phyloP scores from a whole-genome alignment of 2,113 vertebrate species.

The Etia nguti region DNA sequence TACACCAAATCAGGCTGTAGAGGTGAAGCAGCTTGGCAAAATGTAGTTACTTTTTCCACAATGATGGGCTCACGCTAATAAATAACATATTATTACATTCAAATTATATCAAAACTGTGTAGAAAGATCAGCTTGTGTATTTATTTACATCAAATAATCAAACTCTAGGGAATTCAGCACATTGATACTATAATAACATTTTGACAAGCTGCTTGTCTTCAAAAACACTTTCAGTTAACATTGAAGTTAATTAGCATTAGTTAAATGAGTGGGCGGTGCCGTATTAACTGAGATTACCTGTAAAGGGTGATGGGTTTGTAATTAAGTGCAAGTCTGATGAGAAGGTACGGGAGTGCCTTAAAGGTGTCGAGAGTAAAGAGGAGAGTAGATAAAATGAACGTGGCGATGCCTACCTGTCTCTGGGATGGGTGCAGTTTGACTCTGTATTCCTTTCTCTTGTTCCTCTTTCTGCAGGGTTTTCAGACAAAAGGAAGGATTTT shows the following conservation, averaged over 20 bases:
- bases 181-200: neutral
- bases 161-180: neutral
- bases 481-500: neutral
- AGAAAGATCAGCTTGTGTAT: neutral
- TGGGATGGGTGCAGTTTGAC: conserved; percentile 63
- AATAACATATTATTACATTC: neutral
- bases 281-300: neutral
- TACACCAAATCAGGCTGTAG: neutral
- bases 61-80: neutral
- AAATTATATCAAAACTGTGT: neutral
- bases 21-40: neutral
- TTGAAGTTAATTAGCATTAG: neutral
- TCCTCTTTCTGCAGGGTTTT: conserved; percentile 55
- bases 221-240: neutral
- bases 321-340: conserved; percentile 30
- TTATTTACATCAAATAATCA: neutral
- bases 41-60: neutral
- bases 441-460: conserved; percentile 55
- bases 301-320: conserved; percentile 3
- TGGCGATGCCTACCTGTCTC: conserved; percentile 64
- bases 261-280: neutral
- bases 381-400: conserved; percentile 31
- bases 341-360: conserved; percentile 23
- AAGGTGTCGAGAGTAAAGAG: conserved; percentile 36
- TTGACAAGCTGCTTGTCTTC: neutral